Evolutionary conservation across 2,888 invertebrate species (phyloP), one percentile per base, ranked within the genome.

Genomic region (Eurytoma californica): DNA sequence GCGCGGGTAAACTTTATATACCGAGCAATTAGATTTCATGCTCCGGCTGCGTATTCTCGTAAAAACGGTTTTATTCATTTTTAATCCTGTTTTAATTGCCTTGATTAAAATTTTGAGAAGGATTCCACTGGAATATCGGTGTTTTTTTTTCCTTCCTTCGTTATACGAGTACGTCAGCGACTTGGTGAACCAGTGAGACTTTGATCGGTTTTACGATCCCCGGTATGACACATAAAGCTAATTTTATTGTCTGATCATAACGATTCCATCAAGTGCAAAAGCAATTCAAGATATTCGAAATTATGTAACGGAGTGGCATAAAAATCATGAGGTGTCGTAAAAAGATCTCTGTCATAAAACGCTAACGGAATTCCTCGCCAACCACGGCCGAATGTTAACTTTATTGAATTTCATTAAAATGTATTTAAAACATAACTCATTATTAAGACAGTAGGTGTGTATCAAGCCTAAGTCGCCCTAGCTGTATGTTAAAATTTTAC

Each of bases 351-450:
- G 63, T 28, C 60, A 79, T 79, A 79, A 75, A 79, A 66, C 47
- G 18, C 66, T 75, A 75, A 72, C 70, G 79, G 75, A 72, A 72
- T 67, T 55, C 49, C 30, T 49, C 16, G 72, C 63, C 28, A 61
- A 57, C 14, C 28, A 51, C 24, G 61, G 68, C 67, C 47, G 57
- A 72, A 76, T 55, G n/a, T 53, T 53, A 14, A 67, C 53, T 55
- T 75, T 70, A 65, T 13, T 39, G 58, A 57, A 79, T 72, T 68
- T 76, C 76, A 68, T 76, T 72, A 80, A 76, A 55, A 60, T 68
- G 72, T 66, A 68, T 72, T 80, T 72, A 72, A 79, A 75, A 74
- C 57, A 66, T 66, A 57, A 74, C 74, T 65, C 51, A 69, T 72
- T 58, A 53, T 55, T 39, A 58, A 68, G 16, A 14, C 28, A 55